A percentile compares a stretch with the other conserved stretches of the same genome.
phyloP scores from a whole-genome alignment of 2,797 vertebrate genomes.

The Setipinna tenuifilis region DNA sequence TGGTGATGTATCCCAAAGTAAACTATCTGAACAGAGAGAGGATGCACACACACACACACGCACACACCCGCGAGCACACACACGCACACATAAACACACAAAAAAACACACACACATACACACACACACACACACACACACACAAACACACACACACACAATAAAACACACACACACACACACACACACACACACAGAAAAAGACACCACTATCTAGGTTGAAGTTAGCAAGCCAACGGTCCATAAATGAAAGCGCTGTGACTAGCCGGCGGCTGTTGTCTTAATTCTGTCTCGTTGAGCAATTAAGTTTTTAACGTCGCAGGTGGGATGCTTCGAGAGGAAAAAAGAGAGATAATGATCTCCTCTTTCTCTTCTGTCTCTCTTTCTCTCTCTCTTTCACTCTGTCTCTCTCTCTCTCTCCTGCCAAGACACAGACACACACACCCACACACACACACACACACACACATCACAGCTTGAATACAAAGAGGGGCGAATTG shows the following conservation, averaged over 20 bases:
- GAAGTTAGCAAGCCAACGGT: background rate
- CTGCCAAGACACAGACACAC: background rate
- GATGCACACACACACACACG: background rate
- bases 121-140: background rate
- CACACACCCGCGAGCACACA: background rate
- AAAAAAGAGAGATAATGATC: background rate
- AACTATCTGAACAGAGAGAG: background rate
- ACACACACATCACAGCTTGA: background rate
- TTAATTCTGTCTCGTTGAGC: conserved; percentile 11
- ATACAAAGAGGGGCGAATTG: too few species aligned
- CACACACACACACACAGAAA: background rate
- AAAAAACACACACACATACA: background rate
- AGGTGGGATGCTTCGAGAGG: background rate
- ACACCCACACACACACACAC: background rate
- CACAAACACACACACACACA: background rate
- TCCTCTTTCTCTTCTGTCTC: background rate
- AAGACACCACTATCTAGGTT: background rate
- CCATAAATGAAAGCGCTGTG: background rate
- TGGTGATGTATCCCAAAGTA: background rate
- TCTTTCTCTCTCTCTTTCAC: background rate
- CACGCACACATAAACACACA: background rate
- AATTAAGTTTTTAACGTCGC: background rate
- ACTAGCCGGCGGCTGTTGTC: conserved; percentile 8
- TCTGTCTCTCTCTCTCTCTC: background rate
- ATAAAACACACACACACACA: background rate